A percentile compares a stretch with the other conserved stretches of the same genome.
phyloP scores from a whole-genome alignment of 2,797 vertebrate species.

The Sciaenops ocellatus region DNA sequence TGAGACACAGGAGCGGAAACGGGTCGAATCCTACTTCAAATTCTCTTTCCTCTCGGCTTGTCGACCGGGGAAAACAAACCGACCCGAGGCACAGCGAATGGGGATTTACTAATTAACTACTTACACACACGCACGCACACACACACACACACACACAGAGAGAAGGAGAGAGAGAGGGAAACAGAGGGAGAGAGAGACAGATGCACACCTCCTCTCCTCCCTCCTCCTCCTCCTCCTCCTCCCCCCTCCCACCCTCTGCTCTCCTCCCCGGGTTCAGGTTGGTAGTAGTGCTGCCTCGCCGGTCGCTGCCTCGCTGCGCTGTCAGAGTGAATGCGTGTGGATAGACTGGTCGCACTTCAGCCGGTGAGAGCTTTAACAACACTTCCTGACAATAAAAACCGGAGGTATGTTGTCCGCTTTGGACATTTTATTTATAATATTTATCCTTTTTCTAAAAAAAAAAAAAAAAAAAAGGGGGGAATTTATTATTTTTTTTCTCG shows the following conservation, averaged over 20 bases:
- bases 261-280: slow-evolving; percentile 80
- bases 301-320: slow-evolving; percentile 80
- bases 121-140: slow-evolving; percentile 74
- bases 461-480: no score
- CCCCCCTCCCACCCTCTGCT: slow-evolving; percentile 74
- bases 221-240: slow-evolving; percentile 42
- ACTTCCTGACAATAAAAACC: slow-evolving; percentile 46
- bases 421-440: slow-evolving; percentile 3
- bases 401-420: slow-evolving; percentile 76
- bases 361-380: slow-evolving; percentile 63
- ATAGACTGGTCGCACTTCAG: slow-evolving; percentile 73
- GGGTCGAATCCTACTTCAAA: slow-evolving; percentile 93
- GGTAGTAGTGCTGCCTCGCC: slow-evolving; percentile 81
- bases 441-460: neutral
- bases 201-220: slow-evolving; percentile 75
- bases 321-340: slow-evolving; percentile 77
- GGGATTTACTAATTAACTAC: slow-evolving; percentile 92
- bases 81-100: slow-evolving; percentile 89
- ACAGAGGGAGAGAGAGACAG: slow-evolving; percentile 48
- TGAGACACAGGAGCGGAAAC: slow-evolving; percentile 90
- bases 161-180: slow-evolving; percentile 9
- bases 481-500: neutral
- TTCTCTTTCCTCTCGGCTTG: slow-evolving; percentile 92
- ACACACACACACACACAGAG: slow-evolving; percentile 27
- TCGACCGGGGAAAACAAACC: slow-evolving; percentile 92